Conservation (phyloP, 2,888 invertebrate species). For the Lobophora halterata region DNA sequence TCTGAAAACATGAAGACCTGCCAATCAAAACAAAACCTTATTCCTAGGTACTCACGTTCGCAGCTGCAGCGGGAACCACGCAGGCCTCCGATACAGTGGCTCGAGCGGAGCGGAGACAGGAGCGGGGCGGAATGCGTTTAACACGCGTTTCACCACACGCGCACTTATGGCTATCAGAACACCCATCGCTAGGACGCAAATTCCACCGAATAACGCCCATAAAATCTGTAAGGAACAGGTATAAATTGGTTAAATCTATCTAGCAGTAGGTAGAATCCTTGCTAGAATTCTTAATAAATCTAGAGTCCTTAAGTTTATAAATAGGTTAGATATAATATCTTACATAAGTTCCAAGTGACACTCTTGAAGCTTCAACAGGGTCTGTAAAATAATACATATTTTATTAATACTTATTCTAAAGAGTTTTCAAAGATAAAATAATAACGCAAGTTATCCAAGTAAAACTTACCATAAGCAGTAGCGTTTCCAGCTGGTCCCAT, state of each 20-base stretch:
- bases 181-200: constrained; percentile 49
- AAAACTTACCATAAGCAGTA: constrained; percentile 60
- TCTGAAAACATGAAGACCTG: background rate
- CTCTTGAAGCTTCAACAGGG: constrained; percentile 44
- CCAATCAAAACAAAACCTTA: constrained; percentile 16
- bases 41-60: constrained; percentile 55
- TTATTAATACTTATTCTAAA: too few species aligned
- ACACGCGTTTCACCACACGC: constrained; percentile 52
- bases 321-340: constrained; percentile 39
- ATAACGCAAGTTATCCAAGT: too few species aligned
- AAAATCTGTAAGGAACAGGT: constrained; percentile 40
- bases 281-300: too few species aligned
- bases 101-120: constrained; percentile 53
- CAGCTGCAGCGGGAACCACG: constrained; percentile 58
- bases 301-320: background rate
- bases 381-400: constrained; percentile 48
- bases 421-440: too few species aligned
- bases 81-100: constrained; percentile 50
- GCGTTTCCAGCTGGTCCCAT: constrained; percentile 62
- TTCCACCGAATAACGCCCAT: constrained; percentile 57
- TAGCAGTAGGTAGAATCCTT: too few species aligned
- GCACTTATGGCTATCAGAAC: constrained; percentile 50
- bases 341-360: constrained; percentile 53
- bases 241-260: too few species aligned
- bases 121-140: constrained; percentile 57